Evolutionary conservation across 2,797 vertebrate species (phyloP), one percentile per base, ranked within the genome.

Genomic region (Thaleichthys pacificus): DNA sequence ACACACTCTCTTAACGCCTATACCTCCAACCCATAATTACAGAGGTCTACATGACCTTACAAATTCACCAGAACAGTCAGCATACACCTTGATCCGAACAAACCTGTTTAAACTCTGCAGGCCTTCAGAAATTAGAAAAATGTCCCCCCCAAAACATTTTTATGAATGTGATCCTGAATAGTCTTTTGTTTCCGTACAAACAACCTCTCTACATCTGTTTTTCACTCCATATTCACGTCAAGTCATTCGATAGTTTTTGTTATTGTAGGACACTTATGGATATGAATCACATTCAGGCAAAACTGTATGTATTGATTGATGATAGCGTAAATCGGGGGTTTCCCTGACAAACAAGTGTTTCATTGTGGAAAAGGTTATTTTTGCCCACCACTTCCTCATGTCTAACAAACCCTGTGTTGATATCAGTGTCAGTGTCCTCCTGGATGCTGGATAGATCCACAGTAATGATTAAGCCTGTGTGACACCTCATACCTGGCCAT

Each of bases 401-500:
- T 21, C 66, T 30, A 24, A 66, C 57, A 73, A 72, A 49, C 51
- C n/a, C 61, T 63, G 68, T 49, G 26, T 75, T 83, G 78, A 83
- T 76, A 62, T 17, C 17, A 12, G 63, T 58, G 19, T 14, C 35
- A 17, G 6, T 64, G 62, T 77, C 64, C 49, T 47, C 26, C 62
- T 5, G 21, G 32, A 51, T 21, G 26, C 42, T 63, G 3, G 63
- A 17, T 77, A 69, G 60, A 70, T 14, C 1, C 15, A 70, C 24
- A 54, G 42, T 54, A 87, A 80, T 81, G 74, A 80, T 87, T 78
- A 70, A 70, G 72, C 65, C 30, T 21, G 3, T 60, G 30, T 66
- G 35, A 67, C 47, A 15, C 22, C 35, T 30, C 8, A 11, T 17
- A 17, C 30, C 62, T 66, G 9, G 57, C 21, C 64, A 3, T 6